Evolutionary conservation across 2,113 vertebrate species (phyloP), one percentile per base, ranked within the genome.

Genomic region (Hepsetus odoe): DNA sequence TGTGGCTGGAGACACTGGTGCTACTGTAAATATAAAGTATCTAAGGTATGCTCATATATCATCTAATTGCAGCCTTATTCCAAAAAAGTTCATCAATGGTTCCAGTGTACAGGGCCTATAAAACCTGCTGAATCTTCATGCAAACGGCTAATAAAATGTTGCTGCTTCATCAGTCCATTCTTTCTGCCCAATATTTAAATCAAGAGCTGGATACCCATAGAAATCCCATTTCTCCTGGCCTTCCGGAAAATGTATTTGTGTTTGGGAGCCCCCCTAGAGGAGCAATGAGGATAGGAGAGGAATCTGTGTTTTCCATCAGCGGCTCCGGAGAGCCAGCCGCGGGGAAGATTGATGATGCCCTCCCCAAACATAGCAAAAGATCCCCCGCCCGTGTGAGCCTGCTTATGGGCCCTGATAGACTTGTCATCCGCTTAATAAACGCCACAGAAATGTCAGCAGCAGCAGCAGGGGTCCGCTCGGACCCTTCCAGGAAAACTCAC

Each of bases 381-480:
- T 95, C 94, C 95, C 93, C 93, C 92, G 93, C 92, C 92, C 91
- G 93, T 93, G 91, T 94, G 90, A 93, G 93, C 86, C 94, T 93
- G 93, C 94, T 97, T 95, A 95, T 93, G 94, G 94, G 92, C 91
- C 93, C 94, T 95, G 94, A 97, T 96, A 93, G 95, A 96, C 95
- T 97, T 96, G 95, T 93, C 91, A 90, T 95, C 93, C 91, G 94
- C 95, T 96, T 96, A 95, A 96, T 95, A 97, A 97, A 95, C 94
- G 93, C 93, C 91, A 30, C 91, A 90, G 93, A 94, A 93, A 90
- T 94, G 95, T 95, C 91, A 85, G 92, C 82, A 72, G 92, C 91
- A 85, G 92, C 82, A 74, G 92, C 79, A 86, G 53, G 69, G 84
- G 88, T 86, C 86, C 84, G 75, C 72, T 76, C 74, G 82, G 62